These are phyloP conservation scores for Talpa occidentalis DNA, from an alignment of 2,113 vertebrate species.

Conservation along the genomic window DNA sequence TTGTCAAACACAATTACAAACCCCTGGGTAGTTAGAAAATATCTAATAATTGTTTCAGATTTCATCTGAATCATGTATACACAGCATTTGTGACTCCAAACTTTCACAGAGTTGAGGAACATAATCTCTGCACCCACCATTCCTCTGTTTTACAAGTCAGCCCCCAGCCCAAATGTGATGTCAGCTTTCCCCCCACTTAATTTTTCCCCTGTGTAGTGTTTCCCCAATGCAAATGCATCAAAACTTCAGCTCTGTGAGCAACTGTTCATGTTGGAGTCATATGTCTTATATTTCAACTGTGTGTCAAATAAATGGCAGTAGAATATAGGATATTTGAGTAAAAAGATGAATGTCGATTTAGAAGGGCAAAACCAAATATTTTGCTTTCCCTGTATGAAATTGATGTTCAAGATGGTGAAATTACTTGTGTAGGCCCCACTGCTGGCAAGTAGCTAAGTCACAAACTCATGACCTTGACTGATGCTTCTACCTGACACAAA, in stretches of 20 bases:
- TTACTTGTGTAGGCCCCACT: not conserved
- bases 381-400: not conserved
- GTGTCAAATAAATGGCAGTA: not conserved
- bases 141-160: conserved; percentile 63
- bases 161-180: conserved; percentile 56
- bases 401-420: not conserved
- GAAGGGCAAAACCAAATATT: not conserved
- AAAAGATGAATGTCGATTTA: not conserved
- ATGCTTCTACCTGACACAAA: not conserved
- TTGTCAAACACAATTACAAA: conserved; percentile 81
- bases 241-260: conserved; percentile 56
- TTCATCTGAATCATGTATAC: conserved; percentile 69
- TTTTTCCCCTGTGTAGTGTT: conserved; percentile 31
- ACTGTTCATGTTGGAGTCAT: not conserved
- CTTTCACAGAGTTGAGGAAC: conserved; percentile 54
- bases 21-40: conserved; percentile 78
- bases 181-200: not conserved
- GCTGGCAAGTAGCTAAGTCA: not conserved
- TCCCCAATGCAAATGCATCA: conserved; percentile 62
- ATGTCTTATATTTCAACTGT: conserved; percentile 48
- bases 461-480: not conserved
- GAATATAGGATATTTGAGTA: not conserved
- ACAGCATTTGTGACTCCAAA: conserved; percentile 60
- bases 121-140: conserved; percentile 58
- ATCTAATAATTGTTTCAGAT: conserved; percentile 81